Evolutionary conservation across 2,113 vertebrate species (phyloP).

Genomic region (Bubalus kerabau): DNA sequence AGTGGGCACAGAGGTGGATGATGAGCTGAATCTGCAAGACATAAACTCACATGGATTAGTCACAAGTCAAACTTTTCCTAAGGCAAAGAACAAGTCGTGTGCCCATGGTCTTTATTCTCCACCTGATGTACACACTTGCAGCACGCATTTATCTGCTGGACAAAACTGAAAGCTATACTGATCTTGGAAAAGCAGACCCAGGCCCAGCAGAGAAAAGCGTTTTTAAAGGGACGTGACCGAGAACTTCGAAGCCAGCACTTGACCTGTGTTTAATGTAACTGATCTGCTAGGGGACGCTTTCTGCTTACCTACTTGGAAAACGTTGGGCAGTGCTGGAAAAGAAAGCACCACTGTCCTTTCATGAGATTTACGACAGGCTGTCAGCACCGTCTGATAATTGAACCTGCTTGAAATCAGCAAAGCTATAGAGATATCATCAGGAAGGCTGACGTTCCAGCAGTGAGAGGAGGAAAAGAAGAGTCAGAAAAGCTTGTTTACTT

Average conservation of each 20-base stretch:
- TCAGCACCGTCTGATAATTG: background rate
- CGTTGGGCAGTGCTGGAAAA: background rate
- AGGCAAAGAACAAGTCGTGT: background rate
- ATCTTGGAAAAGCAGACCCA: background rate
- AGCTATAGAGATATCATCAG: background rate
- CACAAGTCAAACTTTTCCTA: background rate
- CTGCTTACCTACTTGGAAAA: constrained; percentile 12
- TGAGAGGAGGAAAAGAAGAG: background rate
- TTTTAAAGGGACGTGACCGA: constrained; percentile 24
- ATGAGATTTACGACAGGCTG: constrained; percentile 24
- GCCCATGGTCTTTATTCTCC: background rate
- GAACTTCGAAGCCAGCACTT: background rate
- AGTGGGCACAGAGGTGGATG: background rate
- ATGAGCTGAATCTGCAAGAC: background rate
- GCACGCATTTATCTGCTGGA: background rate
- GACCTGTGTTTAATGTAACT: background rate
- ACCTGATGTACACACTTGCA: background rate
- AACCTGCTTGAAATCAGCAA: constrained; percentile 26
- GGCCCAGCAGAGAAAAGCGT: background rate
- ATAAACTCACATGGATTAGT: background rate
- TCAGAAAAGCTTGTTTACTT: background rate
- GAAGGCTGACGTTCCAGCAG: background rate
- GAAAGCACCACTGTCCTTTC: background rate
- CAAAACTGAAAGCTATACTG: background rate
- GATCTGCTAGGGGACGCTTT: background rate